These are phyloP conservation scores for Bombus waltoni DNA, from an alignment of 1,140 invertebrate genomes.

Conservation along the genomic window DNA sequence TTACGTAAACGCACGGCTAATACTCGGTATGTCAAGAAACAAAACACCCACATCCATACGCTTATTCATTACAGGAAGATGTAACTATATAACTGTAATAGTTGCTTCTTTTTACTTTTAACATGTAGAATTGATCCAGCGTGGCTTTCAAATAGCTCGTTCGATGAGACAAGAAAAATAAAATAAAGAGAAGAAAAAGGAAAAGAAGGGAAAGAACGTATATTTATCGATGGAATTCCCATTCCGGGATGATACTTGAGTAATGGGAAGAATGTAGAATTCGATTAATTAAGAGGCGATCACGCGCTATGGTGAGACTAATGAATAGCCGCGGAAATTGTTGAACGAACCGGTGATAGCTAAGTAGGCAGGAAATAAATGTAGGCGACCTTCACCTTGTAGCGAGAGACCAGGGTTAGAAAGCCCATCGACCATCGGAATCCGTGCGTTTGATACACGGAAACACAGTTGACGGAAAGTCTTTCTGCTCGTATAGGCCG, in stretches of 20 bases:
- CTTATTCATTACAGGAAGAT: too few species aligned
- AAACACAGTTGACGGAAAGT: not conserved
- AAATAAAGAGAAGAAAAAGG: not conserved
- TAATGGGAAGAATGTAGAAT: not conserved
- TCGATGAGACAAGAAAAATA: not conserved
- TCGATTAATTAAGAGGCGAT: slow-evolving; percentile 15
- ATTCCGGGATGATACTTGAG: not conserved
- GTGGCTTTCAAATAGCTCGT: too few species aligned
- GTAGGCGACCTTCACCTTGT: slow-evolving; percentile 66
- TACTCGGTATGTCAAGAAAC: not conserved
- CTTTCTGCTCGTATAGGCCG: not conserved
- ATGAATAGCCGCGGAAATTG: slow-evolving; percentile 23
- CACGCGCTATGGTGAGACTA: slow-evolving; percentile 1
- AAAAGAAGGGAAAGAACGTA: not conserved
- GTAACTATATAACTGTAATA: too few species aligned
- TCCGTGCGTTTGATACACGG: not conserved
- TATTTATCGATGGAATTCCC: not conserved
- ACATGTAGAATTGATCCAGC: too few species aligned
- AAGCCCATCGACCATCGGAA: slow-evolving; percentile 40
- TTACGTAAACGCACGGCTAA: not conserved
- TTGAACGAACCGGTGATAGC: not conserved
- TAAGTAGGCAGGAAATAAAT: slow-evolving; percentile 51
- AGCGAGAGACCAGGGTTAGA: slow-evolving; percentile 64
- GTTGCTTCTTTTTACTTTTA: too few species aligned
- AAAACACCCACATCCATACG: not conserved